A percentile compares a stretch with the other conserved stretches of the same genome.
These are phyloP conservation scores for Coreoperca whiteheadi DNA, from an alignment of 2,113 vertebrate genomes.

Conservation along the genomic window DNA sequence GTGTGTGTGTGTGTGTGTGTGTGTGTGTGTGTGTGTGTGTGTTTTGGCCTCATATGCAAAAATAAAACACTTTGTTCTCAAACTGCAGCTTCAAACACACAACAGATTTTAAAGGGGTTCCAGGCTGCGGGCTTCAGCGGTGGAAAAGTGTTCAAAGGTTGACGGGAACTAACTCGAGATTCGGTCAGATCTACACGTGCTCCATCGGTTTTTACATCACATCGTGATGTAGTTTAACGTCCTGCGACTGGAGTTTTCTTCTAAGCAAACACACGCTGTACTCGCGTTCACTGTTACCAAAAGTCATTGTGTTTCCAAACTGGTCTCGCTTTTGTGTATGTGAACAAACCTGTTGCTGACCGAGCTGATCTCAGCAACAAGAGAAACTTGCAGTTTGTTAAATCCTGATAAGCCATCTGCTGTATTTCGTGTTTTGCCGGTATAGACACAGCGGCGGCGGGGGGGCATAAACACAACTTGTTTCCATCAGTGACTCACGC, in stretches of 20 bases:
- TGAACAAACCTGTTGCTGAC: not conserved
- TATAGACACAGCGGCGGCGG: not conserved
- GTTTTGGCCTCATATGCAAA: conserved; percentile 26
- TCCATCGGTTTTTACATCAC: not conserved
- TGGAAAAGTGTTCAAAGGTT: not conserved
- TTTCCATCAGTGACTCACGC: conserved; percentile 10
- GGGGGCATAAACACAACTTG: not conserved
- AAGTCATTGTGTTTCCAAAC: too few relatives aligned
- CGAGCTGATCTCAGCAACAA: not conserved
- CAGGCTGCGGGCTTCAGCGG: not conserved
- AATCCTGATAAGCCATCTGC: not conserved
- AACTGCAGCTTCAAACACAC: conserved; percentile 2
- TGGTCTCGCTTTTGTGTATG: not conserved
- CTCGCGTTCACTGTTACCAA: too few relatives aligned
- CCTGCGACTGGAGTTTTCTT: too few relatives aligned
- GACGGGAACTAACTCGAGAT: not conserved
- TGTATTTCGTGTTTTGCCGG: not conserved
- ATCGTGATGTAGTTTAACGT: too few relatives aligned
- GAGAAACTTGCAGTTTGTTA: conserved; percentile 1
- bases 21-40: not conserved
- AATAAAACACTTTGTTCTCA: conserved; percentile 32
- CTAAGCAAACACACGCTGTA: too few relatives aligned
- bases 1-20: not conserved
- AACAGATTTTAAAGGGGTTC: not conserved
- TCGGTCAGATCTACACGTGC: not conserved